Evolutionary conservation across 2,888 invertebrate species (phyloP), one percentile per base, ranked within the genome.

Genomic region (Dryobotodes eremita): DNA sequence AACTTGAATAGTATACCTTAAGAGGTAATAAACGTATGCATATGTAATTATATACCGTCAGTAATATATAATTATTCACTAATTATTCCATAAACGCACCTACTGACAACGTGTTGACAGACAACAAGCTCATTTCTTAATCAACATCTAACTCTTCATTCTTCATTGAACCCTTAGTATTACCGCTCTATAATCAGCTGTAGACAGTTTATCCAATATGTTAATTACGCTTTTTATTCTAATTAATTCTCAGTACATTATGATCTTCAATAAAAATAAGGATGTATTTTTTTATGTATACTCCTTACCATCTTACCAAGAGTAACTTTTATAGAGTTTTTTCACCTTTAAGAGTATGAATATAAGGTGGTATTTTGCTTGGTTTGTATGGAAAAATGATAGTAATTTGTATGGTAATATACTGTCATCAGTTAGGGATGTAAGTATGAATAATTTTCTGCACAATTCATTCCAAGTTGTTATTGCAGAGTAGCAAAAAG

Each of bases 361-460:
- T 1, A 77, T 86, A 89, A 74, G 79, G 80, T 82, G 50, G 55
- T 11, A 66, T 76, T 80, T 86, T 0, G 61, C 26, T 13, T 81
- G 88, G 65, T 74, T 73, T 59, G 8, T 10, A 4, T 64, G 20
- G 20, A n/a, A n/a, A 75, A 36, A 59, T 26, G 0, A 10, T 36
- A 55, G 79, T 88, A 74, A 88, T 90, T 88, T 89, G 84, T 89
- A 90, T 91, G 89, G 50, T 80, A 91, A 91, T 91, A 59, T 61
- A 64, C 71, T 89, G 85, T 90, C 91, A 89, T 91, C 88, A 88
- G 80, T 82, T 85, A 80, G 68, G 76, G 79, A 83, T 83, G 87
- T 87, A 82, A 90, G 86, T 88, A 90, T 91, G 91, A 91, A 91
- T 89, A 87, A 80, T 87, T 88, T 87, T 85, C 87, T 83, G 86